phyloP scores from a whole-genome alignment of 2,797 vertebrate species.

The Buphagus erythrorhynchus region DNA sequence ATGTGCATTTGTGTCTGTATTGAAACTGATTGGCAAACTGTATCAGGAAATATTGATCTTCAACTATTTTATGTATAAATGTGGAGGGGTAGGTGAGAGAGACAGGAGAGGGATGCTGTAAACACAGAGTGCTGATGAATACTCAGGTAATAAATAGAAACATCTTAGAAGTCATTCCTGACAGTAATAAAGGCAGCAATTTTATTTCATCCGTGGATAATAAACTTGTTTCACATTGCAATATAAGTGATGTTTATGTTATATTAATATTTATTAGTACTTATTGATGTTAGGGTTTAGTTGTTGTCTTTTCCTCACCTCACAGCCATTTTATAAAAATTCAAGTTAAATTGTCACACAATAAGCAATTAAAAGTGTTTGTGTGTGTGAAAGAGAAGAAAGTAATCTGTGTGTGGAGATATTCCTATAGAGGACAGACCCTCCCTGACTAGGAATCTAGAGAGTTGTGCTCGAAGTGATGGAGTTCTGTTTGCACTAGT shows the following conservation, averaged over 20 bases:
- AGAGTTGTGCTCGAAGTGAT: neutral
- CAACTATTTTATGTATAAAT: neutral
- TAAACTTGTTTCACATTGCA: constrained; percentile 24
- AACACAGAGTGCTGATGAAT: constrained; percentile 31
- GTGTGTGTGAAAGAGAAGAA: neutral
- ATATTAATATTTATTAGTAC: constrained; percentile 52
- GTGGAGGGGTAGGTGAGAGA: neutral
- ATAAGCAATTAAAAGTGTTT: neutral
- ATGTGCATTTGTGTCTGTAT: neutral
- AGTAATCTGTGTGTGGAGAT: neutral
- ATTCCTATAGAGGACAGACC: neutral
- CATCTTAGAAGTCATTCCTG: constrained; percentile 21
- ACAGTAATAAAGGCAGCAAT: constrained; percentile 13
- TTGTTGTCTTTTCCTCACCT: constrained; percentile 14
- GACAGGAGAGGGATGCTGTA: neutral
- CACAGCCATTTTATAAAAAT: neutral
- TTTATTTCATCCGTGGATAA: constrained; percentile 31
- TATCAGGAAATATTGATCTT: constrained; percentile 18
- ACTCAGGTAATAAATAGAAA: constrained; percentile 29
- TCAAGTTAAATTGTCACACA: neutral
- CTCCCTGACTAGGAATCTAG: neutral
- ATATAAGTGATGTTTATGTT: constrained; percentile 1
- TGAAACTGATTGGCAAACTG: constrained; percentile 27
- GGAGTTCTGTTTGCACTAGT: neutral
- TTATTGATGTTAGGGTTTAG: neutral